A percentile compares a stretch with the other conserved stretches of the same genome.
Conservation (phyloP, 1,140 invertebrate genomes). For the Diploscapter pachys region DNA sequence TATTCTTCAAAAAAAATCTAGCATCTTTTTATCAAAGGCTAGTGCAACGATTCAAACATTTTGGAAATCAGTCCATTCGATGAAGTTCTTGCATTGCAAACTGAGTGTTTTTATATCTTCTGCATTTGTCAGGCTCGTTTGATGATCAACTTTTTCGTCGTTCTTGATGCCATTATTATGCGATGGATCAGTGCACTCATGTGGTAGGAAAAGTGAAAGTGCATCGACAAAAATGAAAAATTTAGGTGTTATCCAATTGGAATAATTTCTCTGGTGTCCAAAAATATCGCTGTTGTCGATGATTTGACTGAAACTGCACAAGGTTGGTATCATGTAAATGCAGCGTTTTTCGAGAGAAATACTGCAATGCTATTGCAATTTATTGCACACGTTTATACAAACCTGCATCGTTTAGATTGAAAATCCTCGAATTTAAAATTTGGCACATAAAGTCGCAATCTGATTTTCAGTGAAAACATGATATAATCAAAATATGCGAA, state of each 20-base stretch:
- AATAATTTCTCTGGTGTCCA: slow-evolving; percentile 81
- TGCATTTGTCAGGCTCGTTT: slow-evolving; percentile 34
- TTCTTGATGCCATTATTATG: slow-evolving; percentile 64
- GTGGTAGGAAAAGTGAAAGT: slow-evolving; percentile 66
- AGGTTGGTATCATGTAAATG: background rate
- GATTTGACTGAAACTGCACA: slow-evolving; percentile 77
- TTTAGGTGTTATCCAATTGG: slow-evolving; percentile 84
- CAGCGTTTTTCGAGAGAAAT: background rate
- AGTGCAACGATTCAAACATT: too few species aligned
- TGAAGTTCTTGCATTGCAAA: too few species aligned
- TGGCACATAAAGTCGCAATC: too few species aligned
- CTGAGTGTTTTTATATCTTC: too few species aligned
- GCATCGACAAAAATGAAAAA: background rate
- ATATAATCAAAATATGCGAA: background rate
- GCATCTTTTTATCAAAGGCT: too few species aligned
- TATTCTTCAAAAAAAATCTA: too few species aligned
- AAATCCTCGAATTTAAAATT: too few species aligned
- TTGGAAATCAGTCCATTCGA: background rate
- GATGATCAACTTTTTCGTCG: slow-evolving; percentile 63
- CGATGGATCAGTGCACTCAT: slow-evolving; percentile 74
- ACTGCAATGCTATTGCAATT: background rate
- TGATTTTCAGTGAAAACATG: too few species aligned
- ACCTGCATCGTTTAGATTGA: too few species aligned
- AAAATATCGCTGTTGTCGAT: slow-evolving; percentile 81
- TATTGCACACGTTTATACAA: too few species aligned